Conservation (phyloP, 2,113 vertebrate genomes). For the Macrotus californicus region DNA sequence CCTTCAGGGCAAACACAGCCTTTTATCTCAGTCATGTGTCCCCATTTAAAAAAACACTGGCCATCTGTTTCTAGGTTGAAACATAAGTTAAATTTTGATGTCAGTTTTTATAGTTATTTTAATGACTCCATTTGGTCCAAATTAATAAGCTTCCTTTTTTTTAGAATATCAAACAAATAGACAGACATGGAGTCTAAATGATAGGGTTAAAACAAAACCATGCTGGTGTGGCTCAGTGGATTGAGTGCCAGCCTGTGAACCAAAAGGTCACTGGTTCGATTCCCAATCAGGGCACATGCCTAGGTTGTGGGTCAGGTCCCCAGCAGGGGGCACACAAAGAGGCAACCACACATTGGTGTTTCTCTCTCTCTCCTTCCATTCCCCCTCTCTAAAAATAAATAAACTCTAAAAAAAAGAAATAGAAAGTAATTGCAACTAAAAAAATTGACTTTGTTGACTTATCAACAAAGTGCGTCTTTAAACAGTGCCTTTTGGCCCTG, state of each 20-base stretch:
- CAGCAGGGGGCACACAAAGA: no score
- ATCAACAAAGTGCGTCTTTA: not conserved
- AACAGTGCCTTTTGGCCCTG: not conserved
- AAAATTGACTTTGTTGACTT: not conserved
- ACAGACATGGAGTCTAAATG: not conserved
- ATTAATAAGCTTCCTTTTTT: not conserved
- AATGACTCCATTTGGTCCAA: not conserved
- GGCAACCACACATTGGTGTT: no score
- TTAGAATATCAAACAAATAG: not conserved
- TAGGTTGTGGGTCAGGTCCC: no score
- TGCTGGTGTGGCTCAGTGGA: no score
- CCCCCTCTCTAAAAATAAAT: no score
- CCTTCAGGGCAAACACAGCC: not conserved
- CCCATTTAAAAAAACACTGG: not conserved
- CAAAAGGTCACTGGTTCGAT: no score
- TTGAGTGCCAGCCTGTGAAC: no score
- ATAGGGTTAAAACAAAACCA: not conserved
- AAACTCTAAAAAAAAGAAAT: no score
- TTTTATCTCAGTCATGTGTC: not conserved
- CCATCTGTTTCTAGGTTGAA: not conserved
- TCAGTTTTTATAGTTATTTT: not conserved
- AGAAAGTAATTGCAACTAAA: constrained; percentile 14
- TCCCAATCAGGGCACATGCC: no score
- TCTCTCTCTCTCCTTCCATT: no score
- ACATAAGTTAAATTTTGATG: not conserved